Evolutionary conservation across 1,140 invertebrate genomes (phyloP), one percentile per base, ranked within the genome.

Genomic region (Cydia fagiglandana): DNA sequence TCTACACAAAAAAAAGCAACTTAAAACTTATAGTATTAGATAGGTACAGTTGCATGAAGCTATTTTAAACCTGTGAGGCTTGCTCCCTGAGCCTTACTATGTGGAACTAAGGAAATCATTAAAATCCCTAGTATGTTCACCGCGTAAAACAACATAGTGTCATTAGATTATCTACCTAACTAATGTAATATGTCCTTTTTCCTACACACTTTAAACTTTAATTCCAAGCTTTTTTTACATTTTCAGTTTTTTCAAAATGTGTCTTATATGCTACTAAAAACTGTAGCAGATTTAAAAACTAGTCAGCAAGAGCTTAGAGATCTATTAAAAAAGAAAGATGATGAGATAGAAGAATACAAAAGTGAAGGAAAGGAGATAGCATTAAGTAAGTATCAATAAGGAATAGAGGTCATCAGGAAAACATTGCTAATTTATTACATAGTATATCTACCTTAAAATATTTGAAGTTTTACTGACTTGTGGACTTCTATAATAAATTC

Each of bases 341-440:
- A 84, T 68, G 88, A 89, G 77, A 89, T 91, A 76, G 83, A 83
- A 73, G 83, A 86, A 74, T 90, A 89, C 74, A 89, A 88, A 66
- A 64, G 61, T 56, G 76, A 86, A 64, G 84, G 82, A 70, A 80
- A 78, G 13, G 82, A 84, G 77, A 83, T 87, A 47, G 79, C 64
- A 73, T 45, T 77, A 13, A 82, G 86, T 87, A 78, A 84, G 87
- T 38, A 68, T 15, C 15, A 34, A 9, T 41, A 41, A 41, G 38
- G 2, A 41, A 41, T 9, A 41, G 9, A 41, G 38, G 7, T 10
- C 0, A 9, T 41, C 9, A 6, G 7, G 7, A 5, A 61, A 17
- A 61, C 2, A 1, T 15, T 61, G 1, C 7, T 24, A 17, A 61
- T 20, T 17, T 15, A 7, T 38, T 38, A n/a, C n/a, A n/a, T n/a